Evolutionary conservation across 1,140 invertebrate genomes (phyloP), one percentile per base, ranked within the genome.

Genomic region (Cydia splendana): DNA sequence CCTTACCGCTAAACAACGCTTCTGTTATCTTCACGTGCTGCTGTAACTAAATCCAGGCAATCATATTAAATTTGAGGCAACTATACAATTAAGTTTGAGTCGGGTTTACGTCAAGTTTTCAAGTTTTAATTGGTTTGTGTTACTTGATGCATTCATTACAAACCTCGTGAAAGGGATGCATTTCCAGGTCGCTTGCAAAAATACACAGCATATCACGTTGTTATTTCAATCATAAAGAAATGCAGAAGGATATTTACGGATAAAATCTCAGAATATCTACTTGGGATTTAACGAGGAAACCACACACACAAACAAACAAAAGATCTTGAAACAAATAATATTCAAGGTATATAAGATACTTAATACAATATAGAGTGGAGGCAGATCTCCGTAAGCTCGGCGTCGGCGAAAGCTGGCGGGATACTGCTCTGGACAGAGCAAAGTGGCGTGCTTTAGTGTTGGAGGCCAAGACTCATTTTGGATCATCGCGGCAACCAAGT

Each of bases 71-170:
- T 38, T 71, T 71, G 34, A 71, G 67, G 67, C 28, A 18, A 15
- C 67, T 10, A 38, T 71, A 38, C 67, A 42, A 42, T 71, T 83
- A 83, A 77, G 77, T 82, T 80, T 76, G 75, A 74, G 51, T 57
- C 65, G 74, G 78, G 75, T 74, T 76, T 76, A 80, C 65, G 74
- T 69, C 76, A 45, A 34, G 34, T 65, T 77, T 30, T 67, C 75
- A 84, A 84, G 78, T 84, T 84, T 84, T 85, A 85, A 85, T 85
- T 85, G 82, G 79, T 73, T 73, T 79, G 78, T 81, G 75, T 76
- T 76, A 77, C 65, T 77, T 73, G 71, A 65, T 12, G 71, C 30
- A 53, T 65, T 75, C 65, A 20, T n/a, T 20, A 62, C 73, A 78
- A 81, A 83, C 84, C 82, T 84, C 71, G 78, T 67, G 78, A 82